Base-by-base conservation (phyloP, 1,140 invertebrate genomes). In the Drosophila watanabei region DNA sequence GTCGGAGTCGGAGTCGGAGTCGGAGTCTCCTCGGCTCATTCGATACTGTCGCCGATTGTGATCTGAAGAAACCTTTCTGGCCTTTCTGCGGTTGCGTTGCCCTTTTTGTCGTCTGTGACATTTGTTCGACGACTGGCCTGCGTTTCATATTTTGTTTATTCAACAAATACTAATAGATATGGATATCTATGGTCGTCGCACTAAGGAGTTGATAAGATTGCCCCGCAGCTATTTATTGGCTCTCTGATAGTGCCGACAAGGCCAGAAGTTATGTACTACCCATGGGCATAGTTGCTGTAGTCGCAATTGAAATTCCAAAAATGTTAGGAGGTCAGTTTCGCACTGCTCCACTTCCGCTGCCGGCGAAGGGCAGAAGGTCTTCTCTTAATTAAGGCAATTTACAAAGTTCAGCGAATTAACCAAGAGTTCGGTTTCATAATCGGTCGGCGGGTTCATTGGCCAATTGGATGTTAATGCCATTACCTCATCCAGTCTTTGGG, bases 31-130 rank as follows among this genome's bases (percentile, higher is more conserved):
- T 49, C 73, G 69, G 84, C 87, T 81, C 81, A 88, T 85, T 90
- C 76, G 85, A 85, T 89, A 88, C 80, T 88, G 80, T 89, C 80
- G 72, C 78, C 69, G 86, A 87, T 87, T 89, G 71, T 70, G 79
- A 89, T 86, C 86, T 72, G 51, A 66, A 62, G 68, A 85, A 88
- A 88, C 84, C 85, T 89, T 88, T n/a, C n/a, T n/a, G n/a, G n/a
- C n/a, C n/a, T n/a, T n/a, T 49, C 63, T 79, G 80, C 73, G 80
- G 61, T 76, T 70, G 71, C 51, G 62, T 64, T 61, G 20, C 13
- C 41, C 10, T 32, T 41, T 48, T 32, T 39, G 51, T 84, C 52
- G 64, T 49, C 20, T 66, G 28, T 80, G 72, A 84, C 72, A 84
- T 84, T 88, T 88, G 80, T 89, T 61, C 28, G 49, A 52, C 70